Percentiles rank a stretch among this genome's conserved stretches.
These are phyloP conservation scores for Cosmopolites sordidus DNA, from an alignment of 2,888 invertebrate genomes.

Conservation along the genomic window DNA sequence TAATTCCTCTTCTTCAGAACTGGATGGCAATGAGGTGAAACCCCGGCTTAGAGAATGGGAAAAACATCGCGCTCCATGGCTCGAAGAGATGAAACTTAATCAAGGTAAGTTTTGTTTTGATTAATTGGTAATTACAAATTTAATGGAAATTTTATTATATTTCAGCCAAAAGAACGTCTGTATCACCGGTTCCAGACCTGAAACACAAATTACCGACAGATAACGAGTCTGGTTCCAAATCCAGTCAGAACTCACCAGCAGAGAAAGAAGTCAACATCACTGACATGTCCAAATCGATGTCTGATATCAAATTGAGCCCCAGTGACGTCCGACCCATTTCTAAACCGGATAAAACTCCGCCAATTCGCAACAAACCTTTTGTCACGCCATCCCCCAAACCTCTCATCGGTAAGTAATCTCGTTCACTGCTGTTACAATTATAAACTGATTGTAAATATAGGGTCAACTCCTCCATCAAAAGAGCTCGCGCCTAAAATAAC, in stretches of 20 bases:
- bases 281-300: slow-evolving; percentile 35
- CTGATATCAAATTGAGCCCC: slow-evolving; percentile 24
- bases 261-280: slow-evolving; percentile 23
- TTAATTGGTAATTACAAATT: too few relatives aligned
- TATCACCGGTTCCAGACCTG: slow-evolving; percentile 42
- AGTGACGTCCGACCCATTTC: slow-evolving; percentile 23
- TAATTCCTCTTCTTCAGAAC: slow-evolving; percentile 28
- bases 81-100: slow-evolving; percentile 74
- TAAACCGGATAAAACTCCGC: slow-evolving; percentile 33
- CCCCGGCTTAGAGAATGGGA: slow-evolving; percentile 68
- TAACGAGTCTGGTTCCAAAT: slow-evolving; percentile 34
- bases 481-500: slow-evolving; percentile 5
- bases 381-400: not conserved
- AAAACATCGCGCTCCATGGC: slow-evolving; percentile 73
- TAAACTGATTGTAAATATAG: not conserved
- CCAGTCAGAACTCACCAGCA: slow-evolving; percentile 35
- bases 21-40: slow-evolving; percentile 51
- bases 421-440: too few relatives aligned
- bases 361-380: slow-evolving; percentile 9
- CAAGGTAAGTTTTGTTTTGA: slow-evolving; percentile 52
- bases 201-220: slow-evolving; percentile 39
- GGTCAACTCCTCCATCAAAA: slow-evolving; percentile 6
- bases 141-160: not conserved
- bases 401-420: slow-evolving; percentile 5
- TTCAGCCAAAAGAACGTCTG: slow-evolving; percentile 57